Base-by-base conservation (phyloP, 2,797 vertebrate genomes). In the Margarornis squamiger region DNA sequence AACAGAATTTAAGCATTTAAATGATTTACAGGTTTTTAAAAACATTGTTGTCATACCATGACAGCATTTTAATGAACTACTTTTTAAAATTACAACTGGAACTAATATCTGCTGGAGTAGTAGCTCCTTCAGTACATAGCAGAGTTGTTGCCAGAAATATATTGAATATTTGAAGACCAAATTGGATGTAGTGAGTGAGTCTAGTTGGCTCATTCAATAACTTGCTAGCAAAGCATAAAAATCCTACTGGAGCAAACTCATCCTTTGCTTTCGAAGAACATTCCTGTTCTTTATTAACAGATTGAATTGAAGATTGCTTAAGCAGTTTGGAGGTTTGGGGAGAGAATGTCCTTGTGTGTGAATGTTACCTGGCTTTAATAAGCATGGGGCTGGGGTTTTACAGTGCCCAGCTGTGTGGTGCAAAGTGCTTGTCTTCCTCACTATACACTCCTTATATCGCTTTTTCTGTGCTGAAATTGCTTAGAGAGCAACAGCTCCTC, bases 61-160 rank as follows among this genome's bases (percentile, higher is more conserved):
- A 77, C 75, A 91, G 72, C 36, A 61, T 86, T 92, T 87, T 95
- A 93, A 89, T 80, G 34, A 91, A 83, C 61, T 74, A 48, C 78
- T 86, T 88, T 90, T 85, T 51, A 21, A 78, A 94, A 88, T 94
- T 91, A 81, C 46, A 78, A 66, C 49, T 88, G 68, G 86, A 93
- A 83, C 87, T 55, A 82, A 55, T 93, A 68, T 70, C 80, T 97
- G 52, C 77, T 91, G 70, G 58, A 93, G 68, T 80, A 88, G 92
- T 65, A 88, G 61, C 68, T 88, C 54, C 81, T 88, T 92, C 0
- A 5, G 41, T 65, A 61, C 0, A 0, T 58, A 75, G 68, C 46
- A 84, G 70, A 84, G 32, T 68, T 74, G 89, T 85, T 96, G 95
- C 92, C 93, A 94, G 85, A 72, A 94, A 19, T 91, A 90, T 88